These are phyloP conservation scores for Herminia tarsipennalis DNA, from an alignment of 2,888 invertebrate genomes.

Conservation along the genomic window DNA sequence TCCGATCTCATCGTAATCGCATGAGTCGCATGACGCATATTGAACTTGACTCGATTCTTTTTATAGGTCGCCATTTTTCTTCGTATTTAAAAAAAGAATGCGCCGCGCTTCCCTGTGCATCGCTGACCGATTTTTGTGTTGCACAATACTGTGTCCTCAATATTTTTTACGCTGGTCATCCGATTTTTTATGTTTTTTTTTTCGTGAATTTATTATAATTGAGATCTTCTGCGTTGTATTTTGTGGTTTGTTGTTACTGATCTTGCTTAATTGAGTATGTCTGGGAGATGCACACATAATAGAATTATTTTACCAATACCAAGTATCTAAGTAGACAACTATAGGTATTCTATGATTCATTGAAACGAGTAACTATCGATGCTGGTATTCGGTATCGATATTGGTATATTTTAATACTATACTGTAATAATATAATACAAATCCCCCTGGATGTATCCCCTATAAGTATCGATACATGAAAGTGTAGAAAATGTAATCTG, in stretches of 20 bases:
- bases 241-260: background rate
- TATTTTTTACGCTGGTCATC: constrained; percentile 20
- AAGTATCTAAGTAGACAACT: too few relatives aligned
- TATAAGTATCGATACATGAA: too few relatives aligned
- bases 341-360: too few relatives aligned
- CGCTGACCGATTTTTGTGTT: constrained; percentile 41
- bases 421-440: too few relatives aligned
- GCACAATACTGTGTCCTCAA: constrained; percentile 24
- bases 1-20: constrained; percentile 29
- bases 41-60: constrained; percentile 72
- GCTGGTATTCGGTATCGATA: too few relatives aligned
- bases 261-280: too few relatives aligned
- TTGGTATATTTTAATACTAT: too few relatives aligned
- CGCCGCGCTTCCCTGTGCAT: constrained; percentile 27
- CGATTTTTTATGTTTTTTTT: constrained; percentile 10
- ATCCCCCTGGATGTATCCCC: too few relatives aligned
- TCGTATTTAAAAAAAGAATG: constrained; percentile 41
- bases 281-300: too few relatives aligned
- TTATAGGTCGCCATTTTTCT: constrained; percentile 53
- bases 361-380: too few relatives aligned
- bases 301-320: too few relatives aligned
- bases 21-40: constrained; percentile 50
- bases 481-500: too few relatives aligned
- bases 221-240: background rate
- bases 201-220: background rate